Evolutionary conservation across 2,888 invertebrate genomes (phyloP), one percentile per base, ranked within the genome.

Genomic region (Cybosia mesomella): DNA sequence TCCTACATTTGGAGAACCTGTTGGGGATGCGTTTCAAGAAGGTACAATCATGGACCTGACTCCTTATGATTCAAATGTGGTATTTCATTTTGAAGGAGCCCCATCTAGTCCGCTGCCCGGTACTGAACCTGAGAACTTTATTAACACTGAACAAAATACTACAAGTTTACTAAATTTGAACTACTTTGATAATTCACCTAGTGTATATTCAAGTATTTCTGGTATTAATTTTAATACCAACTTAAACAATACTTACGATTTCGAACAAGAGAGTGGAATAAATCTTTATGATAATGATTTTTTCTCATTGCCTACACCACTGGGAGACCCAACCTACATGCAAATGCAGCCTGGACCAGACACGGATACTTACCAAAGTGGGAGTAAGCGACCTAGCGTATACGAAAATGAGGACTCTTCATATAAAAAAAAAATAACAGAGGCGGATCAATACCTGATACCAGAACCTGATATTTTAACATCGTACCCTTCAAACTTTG

Each of bases 391-490:
- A 18, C 72, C 80, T 0, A 81, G 70, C n/a, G 75, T 81, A 0
- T 78, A 64, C 54, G 76, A 77, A 21, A 77, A 83, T 13, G 39
- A 73, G 1, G 79, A 81, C 11, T 68, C 66, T 0, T 43, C 32
- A 1, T 67, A n/a, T 3, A 87, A 87, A 67, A 87, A 84, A 67
- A 86, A 86, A 74, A 67, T 72, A 3, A 65, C 66, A 7, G 75
- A 80, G 24, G 43, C 32, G 2, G 8, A 22, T 5, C 66, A 59
- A 55, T 68, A 73, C 49, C 49, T 49, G 18, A 18, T n/a, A 49
- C 49, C n/a, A 8, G n/a, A 49, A 67, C 66, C 61, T 7, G 59
- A 71, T 57, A 57, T 9, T 28, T 58, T 69, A 18, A 70, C 66
- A 2, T 36, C 65, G 4, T 71, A 66, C 7, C 71, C 81, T 15